phyloP scores from a whole-genome alignment of 2,113 vertebrate genomes.

The Ornithorhynchus anatinus region DNA sequence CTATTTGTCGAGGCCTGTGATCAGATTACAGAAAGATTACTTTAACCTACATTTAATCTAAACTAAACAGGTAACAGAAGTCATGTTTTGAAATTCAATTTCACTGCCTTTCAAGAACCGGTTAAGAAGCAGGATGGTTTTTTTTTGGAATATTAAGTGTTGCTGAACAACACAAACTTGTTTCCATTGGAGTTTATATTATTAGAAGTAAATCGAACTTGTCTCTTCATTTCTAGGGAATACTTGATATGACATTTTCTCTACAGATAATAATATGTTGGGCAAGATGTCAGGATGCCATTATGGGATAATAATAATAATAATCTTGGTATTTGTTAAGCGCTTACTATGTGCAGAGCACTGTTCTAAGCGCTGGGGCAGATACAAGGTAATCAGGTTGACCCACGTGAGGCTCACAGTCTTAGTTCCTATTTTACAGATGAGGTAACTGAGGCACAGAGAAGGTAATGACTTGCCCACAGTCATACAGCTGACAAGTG shows the following conservation, averaged over 20 bases:
- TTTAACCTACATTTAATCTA: conserved; percentile 46
- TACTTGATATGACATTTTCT: conserved; percentile 39
- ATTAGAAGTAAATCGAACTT: conserved; percentile 39
- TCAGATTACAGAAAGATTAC: conserved; percentile 51
- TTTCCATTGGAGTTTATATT: conserved; percentile 57
- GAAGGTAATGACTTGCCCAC: too few relatives aligned
- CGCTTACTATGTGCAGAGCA: too few relatives aligned
- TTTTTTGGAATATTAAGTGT: conserved; percentile 44
- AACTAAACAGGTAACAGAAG: conserved; percentile 32
- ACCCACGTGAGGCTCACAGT: too few relatives aligned
- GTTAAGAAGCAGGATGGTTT: conserved; percentile 30
- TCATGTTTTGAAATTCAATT: conserved; percentile 49
- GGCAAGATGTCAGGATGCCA: conserved; percentile 40
- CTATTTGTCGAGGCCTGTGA: conserved; percentile 25
- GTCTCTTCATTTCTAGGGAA: conserved; percentile 38
- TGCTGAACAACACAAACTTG: conserved; percentile 17
- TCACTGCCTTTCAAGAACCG: conserved; percentile 29
- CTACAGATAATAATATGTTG: neutral
- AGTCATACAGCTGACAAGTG: too few relatives aligned
- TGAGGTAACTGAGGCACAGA: too few relatives aligned
- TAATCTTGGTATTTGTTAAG: too few relatives aligned
- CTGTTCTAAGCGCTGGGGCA: too few relatives aligned
- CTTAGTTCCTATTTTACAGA: too few relatives aligned
- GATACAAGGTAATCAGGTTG: too few relatives aligned
- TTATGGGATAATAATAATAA: conserved; percentile 37